phyloP scores from a whole-genome alignment of 2,888 invertebrate genomes.

The Mystacides longicornis region DNA sequence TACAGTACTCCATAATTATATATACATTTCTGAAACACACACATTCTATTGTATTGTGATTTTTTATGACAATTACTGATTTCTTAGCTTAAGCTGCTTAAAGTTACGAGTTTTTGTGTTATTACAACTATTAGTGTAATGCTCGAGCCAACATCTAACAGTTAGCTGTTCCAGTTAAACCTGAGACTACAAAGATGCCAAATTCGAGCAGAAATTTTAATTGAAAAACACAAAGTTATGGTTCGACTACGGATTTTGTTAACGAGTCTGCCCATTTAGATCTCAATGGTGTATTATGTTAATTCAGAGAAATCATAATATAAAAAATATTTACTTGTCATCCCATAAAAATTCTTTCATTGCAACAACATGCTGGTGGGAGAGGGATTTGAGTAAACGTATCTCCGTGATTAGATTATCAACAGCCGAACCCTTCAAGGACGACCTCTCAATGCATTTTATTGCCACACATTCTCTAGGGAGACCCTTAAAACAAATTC shows the following conservation, averaged over 20 bases:
- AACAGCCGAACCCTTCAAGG: conserved; percentile 58
- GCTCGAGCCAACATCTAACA: no score
- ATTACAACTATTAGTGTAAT: no score
- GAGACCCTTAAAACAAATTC: conserved; percentile 49
- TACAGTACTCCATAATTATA: conserved; percentile 81
- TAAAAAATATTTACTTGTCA: conserved; percentile 45
- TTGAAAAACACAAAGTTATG: no score
- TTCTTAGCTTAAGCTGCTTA: no score
- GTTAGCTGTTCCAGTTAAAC: no score
- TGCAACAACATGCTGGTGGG: conserved; percentile 74
- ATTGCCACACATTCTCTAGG: conserved; percentile 66
- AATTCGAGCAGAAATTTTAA: no score
- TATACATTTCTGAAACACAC: conserved; percentile 60
- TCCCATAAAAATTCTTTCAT: conserved; percentile 79
- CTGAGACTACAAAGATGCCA: no score
- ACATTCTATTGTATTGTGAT: no score
- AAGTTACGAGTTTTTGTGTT: no score
- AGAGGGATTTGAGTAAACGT: conserved; percentile 64
- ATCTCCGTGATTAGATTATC: conserved; percentile 82
- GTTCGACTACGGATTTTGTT: background rate
- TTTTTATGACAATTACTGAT: no score
- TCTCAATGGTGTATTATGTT: background rate
- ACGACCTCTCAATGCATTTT: conserved; percentile 70
- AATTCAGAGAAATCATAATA: background rate
- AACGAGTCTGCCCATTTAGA: background rate